Base-by-base conservation (phyloP, 1,140 invertebrate genomes). In the Zaprionus capensis region DNA sequence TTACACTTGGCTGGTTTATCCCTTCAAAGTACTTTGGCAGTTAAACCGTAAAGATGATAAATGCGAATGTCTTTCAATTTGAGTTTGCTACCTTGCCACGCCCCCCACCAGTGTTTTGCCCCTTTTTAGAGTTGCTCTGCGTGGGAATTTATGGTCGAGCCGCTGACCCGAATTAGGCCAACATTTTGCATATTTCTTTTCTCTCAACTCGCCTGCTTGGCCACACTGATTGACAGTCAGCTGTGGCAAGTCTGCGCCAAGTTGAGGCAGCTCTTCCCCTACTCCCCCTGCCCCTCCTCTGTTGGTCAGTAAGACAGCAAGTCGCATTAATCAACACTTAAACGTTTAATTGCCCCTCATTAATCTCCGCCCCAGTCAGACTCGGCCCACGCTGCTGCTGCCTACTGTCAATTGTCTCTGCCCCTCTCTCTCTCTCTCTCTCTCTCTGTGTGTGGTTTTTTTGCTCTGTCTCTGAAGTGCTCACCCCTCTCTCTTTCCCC, bases 311-410 rank as follows among this genome's bases (percentile, higher is more conserved):
- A 64, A 78, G 65, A 87, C 64, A 72, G 71, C 75, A 90, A 84
- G 85, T 84, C 85, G 84, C 85, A 90, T 90, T 90, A 90, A 90
- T 90, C 85, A 90, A 90, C 85, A 90, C 85, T 90, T 90, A 91
- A 90, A 90, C 86, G 85, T 90, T 90, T 90, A 90, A 90, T 90
- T 90, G 85, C 81, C 85, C 63, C 67, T 82, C 85, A 90, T 90
- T 90, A 90, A 90, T 90, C 86, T 90, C 82, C 66, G 62, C 46
- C 46, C 22, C n/a, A 62, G 62, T 74, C 69, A 59, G 4, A 15
- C 53, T n/a, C 26, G 12, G 24, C 53, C 26, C 22, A 67, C 44
- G 65, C 68, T 34, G 31, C 68, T 31, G 28, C 31, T 55, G 69
- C 59, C 67, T 62, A 61, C 73, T 83, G 81, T 73, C 80, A 80